These are phyloP conservation scores for Anarsia innoxiella DNA, from an alignment of 2,888 invertebrate species.

Conservation along the genomic window DNA sequence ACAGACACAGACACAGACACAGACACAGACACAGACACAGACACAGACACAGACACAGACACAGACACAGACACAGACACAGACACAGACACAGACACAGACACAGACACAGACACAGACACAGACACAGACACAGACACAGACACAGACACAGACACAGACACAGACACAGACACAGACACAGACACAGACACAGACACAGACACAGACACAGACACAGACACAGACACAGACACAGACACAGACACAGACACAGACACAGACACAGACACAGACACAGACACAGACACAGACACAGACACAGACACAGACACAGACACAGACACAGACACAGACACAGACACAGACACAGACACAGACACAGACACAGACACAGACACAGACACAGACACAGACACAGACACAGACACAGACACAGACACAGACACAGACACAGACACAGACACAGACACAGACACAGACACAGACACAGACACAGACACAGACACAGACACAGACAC, in stretches of 20 bases:
- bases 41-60: neutral
- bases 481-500: conserved; percentile 3
- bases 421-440: conserved; percentile 4
- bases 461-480: conserved; percentile 4
- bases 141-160: conserved; percentile 1
- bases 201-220: conserved; percentile 4
- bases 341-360: conserved; percentile 4
- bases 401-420: conserved; percentile 4
- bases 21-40: conserved; percentile 2
- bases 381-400: conserved; percentile 4
- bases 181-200: conserved; percentile 2
- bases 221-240: conserved; percentile 4
- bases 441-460: conserved; percentile 3
- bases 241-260: conserved; percentile 4
- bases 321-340: conserved; percentile 4
- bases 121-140: conserved; percentile 3
- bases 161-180: conserved; percentile 2
- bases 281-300: conserved; percentile 4
- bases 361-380: conserved; percentile 3
- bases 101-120: conserved; percentile 2
- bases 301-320: conserved; percentile 3
- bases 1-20: conserved; percentile 2
- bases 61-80: neutral
- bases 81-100: conserved; percentile 1
- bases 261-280: conserved; percentile 4